Evolutionary conservation across 1,140 invertebrate genomes (phyloP).

Genomic region (Drosophila trapezifrons): DNA sequence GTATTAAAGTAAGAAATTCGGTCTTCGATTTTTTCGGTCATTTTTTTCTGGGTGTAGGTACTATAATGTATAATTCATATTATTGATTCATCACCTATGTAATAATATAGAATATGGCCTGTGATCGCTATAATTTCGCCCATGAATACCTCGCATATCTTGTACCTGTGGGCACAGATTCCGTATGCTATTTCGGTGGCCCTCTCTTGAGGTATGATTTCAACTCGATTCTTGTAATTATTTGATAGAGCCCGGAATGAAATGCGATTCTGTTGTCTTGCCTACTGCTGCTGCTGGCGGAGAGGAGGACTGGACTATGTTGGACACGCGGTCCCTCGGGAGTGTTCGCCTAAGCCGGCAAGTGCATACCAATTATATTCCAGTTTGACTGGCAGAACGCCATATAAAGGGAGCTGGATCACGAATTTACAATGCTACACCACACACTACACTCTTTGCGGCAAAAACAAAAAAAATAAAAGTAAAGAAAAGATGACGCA

Average conservation of each 20-base stretch:
- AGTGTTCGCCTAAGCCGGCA: constrained; percentile 51
- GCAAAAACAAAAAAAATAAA: background rate
- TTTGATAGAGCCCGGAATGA: constrained; percentile 44
- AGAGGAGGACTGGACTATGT: constrained; percentile 18
- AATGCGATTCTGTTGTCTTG: constrained; percentile 46
- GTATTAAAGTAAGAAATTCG: too few relatives aligned
- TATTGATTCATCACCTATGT: constrained; percentile 17
- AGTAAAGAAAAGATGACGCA: constrained; percentile 15
- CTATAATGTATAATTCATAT: constrained; percentile 11
- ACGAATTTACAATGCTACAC: constrained; percentile 39
- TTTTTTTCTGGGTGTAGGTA: too few relatives aligned
- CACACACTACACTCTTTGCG: constrained; percentile 14
- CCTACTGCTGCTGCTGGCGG: constrained; percentile 1
- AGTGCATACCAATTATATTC: constrained; percentile 64
- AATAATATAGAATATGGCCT: constrained; percentile 7
- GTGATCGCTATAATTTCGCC: constrained; percentile 9
- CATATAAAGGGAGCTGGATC: constrained; percentile 49
- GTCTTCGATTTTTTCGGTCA: too few relatives aligned
- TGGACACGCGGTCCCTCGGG: constrained; percentile 45
- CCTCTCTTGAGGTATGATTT: constrained; percentile 47
- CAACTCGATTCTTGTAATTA: constrained; percentile 47
- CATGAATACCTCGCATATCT: background rate
- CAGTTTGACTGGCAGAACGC: constrained; percentile 48
- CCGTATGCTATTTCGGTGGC: constrained; percentile 7
- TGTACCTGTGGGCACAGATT: constrained; percentile 19